Percentiles rank a stretch among this genome's conserved stretches.
Conservation (phyloP, 2,797 vertebrate species). For the Lemur catta region DNA sequence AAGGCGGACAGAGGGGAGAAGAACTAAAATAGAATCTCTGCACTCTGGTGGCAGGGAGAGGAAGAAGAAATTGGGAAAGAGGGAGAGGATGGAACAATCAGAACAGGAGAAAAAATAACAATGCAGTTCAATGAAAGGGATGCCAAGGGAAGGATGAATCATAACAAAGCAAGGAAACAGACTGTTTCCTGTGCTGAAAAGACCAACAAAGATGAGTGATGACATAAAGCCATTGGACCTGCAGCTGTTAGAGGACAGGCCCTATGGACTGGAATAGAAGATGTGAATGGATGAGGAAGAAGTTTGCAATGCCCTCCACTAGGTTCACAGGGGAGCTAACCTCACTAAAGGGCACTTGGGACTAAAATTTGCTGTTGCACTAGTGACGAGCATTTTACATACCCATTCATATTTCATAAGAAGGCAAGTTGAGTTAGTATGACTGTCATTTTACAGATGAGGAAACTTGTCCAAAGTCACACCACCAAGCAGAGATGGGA, state of each 20-base stretch:
- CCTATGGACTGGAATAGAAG: background rate
- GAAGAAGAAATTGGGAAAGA: background rate
- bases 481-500: background rate
- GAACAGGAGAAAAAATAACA: background rate
- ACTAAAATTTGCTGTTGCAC: background rate
- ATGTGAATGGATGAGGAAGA: background rate
- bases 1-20: slow-evolving; percentile 11
- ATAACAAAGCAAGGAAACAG: background rate
- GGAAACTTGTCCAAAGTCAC: background rate
- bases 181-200: background rate
- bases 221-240: background rate
- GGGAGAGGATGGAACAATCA: background rate
- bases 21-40: background rate
- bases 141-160: background rate
- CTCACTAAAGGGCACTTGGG: background rate
- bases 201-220: background rate
- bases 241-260: background rate
- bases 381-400: background rate
- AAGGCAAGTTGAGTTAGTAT: background rate
- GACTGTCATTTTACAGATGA: background rate
- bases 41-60: background rate
- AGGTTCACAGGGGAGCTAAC: background rate
- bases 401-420: background rate
- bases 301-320: too few species aligned
- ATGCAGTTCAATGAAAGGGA: background rate